Conservation (phyloP, 2,888 invertebrate genomes). For the Clostera curtula region DNA sequence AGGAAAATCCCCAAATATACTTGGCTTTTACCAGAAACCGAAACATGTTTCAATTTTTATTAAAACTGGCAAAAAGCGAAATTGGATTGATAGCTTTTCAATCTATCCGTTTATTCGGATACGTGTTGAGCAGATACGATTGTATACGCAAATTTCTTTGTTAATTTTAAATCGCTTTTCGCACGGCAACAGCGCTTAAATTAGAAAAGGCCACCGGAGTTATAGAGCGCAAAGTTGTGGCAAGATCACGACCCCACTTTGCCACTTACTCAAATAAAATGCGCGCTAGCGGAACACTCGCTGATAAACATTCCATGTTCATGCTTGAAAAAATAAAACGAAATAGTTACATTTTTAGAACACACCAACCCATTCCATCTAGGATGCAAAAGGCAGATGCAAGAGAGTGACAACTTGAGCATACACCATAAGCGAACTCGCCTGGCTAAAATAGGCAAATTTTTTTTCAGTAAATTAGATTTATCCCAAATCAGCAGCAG, state of each 20-base stretch:
- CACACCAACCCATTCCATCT: too few species aligned
- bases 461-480: too few species aligned
- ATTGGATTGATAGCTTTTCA: constrained; percentile 51
- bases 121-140: constrained; percentile 24
- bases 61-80: constrained; percentile 46
- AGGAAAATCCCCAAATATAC: constrained; percentile 56
- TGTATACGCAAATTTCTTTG: constrained; percentile 14
- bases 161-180: constrained; percentile 16
- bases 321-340: too few species aligned
- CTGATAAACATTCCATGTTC: constrained; percentile 26
- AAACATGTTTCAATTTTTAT: constrained; percentile 65
- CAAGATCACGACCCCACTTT: constrained; percentile 22
- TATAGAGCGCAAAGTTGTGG: constrained; percentile 24
- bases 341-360: too few species aligned
- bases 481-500: too few species aligned
- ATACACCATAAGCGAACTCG: too few species aligned
- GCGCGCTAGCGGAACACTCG: constrained; percentile 30
- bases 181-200: constrained; percentile 20
- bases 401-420: too few species aligned
- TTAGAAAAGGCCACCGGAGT: constrained; percentile 25
- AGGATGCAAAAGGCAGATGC: too few species aligned
- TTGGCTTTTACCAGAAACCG: constrained; percentile 64
- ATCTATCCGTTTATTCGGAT: constrained; percentile 38
- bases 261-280: constrained; percentile 40
- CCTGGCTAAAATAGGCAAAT: too few species aligned